phyloP scores from a whole-genome alignment of 30 jellyfish, hydroid and myxozoan species.

The Haliclystus octoradiatus region DNA sequence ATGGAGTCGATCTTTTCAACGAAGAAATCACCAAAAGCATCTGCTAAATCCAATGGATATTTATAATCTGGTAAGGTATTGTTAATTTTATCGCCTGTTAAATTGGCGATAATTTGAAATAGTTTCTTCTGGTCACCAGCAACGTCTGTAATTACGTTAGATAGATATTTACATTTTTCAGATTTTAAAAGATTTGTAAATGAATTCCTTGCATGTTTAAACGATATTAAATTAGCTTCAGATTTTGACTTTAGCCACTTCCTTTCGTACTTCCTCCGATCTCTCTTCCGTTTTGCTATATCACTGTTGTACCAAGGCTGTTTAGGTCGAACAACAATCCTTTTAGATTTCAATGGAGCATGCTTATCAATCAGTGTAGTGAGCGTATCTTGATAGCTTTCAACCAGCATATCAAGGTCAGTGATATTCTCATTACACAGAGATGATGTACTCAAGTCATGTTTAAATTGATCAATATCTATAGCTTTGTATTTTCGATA shows the following conservation, averaged over 20 bases:
- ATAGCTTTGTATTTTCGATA: conserved; percentile 15
- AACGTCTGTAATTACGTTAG: conserved; percentile 16
- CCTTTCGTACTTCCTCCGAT: conserved; percentile 16
- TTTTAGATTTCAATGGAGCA: no score
- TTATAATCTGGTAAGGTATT: conserved; percentile 30
- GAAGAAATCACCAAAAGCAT: conserved; percentile 18
- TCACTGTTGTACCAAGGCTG: conserved; percentile 14
- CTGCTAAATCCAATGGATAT: conserved; percentile 13
- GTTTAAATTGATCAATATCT: conserved; percentile 16
- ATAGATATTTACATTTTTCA: no score
- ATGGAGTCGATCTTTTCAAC: conserved; percentile 22
- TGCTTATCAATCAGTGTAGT: conserved; percentile 6
- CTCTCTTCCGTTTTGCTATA: conserved; percentile 19
- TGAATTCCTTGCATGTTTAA: conserved; percentile 20
- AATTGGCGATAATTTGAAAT: conserved; percentile 16
- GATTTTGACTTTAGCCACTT: conserved; percentile 14
- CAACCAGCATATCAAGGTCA: conserved; percentile 7
- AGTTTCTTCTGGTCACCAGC: conserved; percentile 36
- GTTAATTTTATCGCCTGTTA: conserved; percentile 17
- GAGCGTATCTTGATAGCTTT: conserved; percentile 13
- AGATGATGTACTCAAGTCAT: conserved; percentile 29
- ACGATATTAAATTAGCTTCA: conserved; percentile 9
- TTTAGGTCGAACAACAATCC: conserved; percentile 22
- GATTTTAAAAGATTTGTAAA: no score
- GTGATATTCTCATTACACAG: conserved; percentile 16